These are phyloP conservation scores for Eurytoma adleriae DNA, from an alignment of 2,888 invertebrate species.

Conservation along the genomic window DNA sequence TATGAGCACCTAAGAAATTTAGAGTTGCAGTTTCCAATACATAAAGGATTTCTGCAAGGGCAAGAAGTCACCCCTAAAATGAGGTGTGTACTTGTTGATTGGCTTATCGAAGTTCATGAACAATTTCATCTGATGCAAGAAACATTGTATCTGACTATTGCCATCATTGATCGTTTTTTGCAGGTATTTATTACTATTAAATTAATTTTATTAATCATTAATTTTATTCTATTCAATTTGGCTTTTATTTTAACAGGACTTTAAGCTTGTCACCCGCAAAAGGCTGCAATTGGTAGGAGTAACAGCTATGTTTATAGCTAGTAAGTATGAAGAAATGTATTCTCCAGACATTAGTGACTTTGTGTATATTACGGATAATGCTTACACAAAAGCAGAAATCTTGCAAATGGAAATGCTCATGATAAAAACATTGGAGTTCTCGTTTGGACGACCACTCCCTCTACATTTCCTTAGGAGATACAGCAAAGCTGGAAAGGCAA, in stretches of 20 bases:
- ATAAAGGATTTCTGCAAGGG: slow-evolving; percentile 81
- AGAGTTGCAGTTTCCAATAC: slow-evolving; percentile 84
- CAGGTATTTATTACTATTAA: slow-evolving; percentile 78
- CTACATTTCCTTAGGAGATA: slow-evolving; percentile 92
- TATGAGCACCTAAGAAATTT: slow-evolving; percentile 87
- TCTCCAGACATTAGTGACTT: slow-evolving; percentile 92
- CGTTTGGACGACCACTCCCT: slow-evolving; percentile 90
- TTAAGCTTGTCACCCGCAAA: slow-evolving; percentile 81
- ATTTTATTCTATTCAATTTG: too few relatives aligned
- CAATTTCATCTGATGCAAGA: slow-evolving; percentile 92
- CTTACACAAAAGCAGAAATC: slow-evolving; percentile 88
- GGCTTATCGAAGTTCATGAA: slow-evolving; percentile 94
- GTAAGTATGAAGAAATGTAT: slow-evolving; percentile 97
- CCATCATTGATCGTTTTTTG: slow-evolving; percentile 93
- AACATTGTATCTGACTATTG: slow-evolving; percentile 92
- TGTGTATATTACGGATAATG: slow-evolving; percentile 92
- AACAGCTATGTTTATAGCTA: slow-evolving; percentile 92
- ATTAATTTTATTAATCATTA: neutral
- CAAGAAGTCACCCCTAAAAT: slow-evolving; percentile 89
- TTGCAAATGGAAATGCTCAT: slow-evolving; percentile 90
- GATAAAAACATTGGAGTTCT: slow-evolving; percentile 85
- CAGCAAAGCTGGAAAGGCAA: slow-evolving; percentile 78
- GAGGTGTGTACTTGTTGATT: slow-evolving; percentile 93
- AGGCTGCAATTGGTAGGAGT: slow-evolving; percentile 93
- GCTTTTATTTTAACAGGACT: slow-evolving; percentile 76